Percentiles rank a stretch among this genome's conserved stretches.
phyloP scores from a whole-genome alignment of 2,888 invertebrate genomes.

The Lamellibrachia columna region DNA sequence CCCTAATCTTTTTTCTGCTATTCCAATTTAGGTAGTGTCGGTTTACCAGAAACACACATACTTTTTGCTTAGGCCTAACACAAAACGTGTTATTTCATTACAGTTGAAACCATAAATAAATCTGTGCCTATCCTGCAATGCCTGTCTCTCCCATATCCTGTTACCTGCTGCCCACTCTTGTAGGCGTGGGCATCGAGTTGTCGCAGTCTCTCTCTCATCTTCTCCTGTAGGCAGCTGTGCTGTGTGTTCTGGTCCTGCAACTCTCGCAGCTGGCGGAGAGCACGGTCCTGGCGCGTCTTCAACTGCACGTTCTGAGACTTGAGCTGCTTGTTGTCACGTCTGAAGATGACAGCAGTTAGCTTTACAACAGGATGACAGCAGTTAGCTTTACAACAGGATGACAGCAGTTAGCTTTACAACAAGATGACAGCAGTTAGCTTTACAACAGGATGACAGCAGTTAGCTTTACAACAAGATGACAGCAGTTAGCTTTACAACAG shows the following conservation, averaged over 20 bases:
- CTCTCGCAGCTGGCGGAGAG: slow-evolving; percentile 47
- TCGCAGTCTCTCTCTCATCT: slow-evolving; percentile 59
- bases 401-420: too few species aligned
- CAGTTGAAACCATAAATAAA: background rate
- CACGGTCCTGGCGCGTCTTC: slow-evolving; percentile 47
- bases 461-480: too few species aligned
- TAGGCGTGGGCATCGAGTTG: slow-evolving; percentile 59
- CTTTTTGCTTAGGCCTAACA: too few species aligned
- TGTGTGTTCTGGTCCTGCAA: slow-evolving; percentile 58
- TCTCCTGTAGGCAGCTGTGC: slow-evolving; percentile 57
- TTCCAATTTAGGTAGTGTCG: too few species aligned
- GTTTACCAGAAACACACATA: too few species aligned
- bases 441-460: too few species aligned
- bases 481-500: too few species aligned
- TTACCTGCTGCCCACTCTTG: slow-evolving; percentile 57
- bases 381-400: too few species aligned
- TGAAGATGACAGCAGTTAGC: slow-evolving; percentile 20
- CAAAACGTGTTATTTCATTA: too few species aligned
- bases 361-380: background rate
- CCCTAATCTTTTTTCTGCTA: too few species aligned
- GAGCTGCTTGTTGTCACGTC: slow-evolving; percentile 42
- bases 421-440: too few species aligned
- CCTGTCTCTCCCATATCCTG: background rate
- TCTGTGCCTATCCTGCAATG: background rate
- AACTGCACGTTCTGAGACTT: slow-evolving; percentile 51